Evolutionary conservation across 2,797 vertebrate species (phyloP), one percentile per base, ranked within the genome.

Genomic region (Pseudochirops corinnae): DNA sequence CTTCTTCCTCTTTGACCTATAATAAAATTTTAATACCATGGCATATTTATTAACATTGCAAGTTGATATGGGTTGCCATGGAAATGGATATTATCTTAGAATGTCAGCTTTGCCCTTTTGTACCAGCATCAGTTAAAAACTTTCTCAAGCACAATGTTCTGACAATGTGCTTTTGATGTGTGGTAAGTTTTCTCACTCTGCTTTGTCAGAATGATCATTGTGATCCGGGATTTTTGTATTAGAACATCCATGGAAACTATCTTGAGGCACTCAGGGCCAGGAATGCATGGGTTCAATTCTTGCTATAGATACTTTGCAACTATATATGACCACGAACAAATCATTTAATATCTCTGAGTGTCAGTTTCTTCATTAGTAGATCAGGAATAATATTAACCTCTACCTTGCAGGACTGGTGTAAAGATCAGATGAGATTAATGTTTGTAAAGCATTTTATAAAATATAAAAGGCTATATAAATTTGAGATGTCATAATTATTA

Each of bases 1-100:
- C 29, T 91, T 82, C 12, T 92, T 60, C 87, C 57, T 28, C 57
- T 87, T 95, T 96, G 91, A 91, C 60, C 90, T 39, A 56, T 93
- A 95, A 93, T 93, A 91, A 94, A 95, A n/a, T 93, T 95, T 60
- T 95, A 46, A 7, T 90, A 90, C 11, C 91, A n/a, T 93, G 56
- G 58, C 55, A 92, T 62, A 94, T 56, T 95, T 94, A 90, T 95
- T 58, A 29, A 94, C 50, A 26, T 91, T 94, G 26, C 93, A 7
- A 82, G 18, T 91, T 13, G 33, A 33, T 21, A 94, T 96, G 57
- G 94, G 39, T 92, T 94, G n/a, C 39, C n/a, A 33, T 91, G 39
- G 91, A 93, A 95, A 94, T 93, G 16, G 93, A 55, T 94, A 29
- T 55, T 4, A 82, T 94, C 46, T 82, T 9, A 46, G 95, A 82